These are phyloP conservation scores for Lepidurus packardi DNA, from an alignment of 1,140 invertebrate genomes.

Conservation along the genomic window DNA sequence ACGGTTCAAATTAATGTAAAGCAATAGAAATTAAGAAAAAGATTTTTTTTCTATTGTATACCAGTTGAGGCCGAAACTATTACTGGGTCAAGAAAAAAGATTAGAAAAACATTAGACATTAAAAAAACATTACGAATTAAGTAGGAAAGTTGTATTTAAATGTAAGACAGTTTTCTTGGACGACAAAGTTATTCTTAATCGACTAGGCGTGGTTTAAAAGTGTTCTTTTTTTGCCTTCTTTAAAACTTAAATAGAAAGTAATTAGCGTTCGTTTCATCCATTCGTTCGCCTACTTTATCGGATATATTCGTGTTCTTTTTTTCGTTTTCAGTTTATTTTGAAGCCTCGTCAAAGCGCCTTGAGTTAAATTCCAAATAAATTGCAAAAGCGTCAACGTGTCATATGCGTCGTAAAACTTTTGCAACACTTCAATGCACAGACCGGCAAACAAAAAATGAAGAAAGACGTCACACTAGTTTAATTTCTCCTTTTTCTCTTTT, in stretches of 20 bases:
- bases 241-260: neutral
- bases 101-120: too few species aligned
- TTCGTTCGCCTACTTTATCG: neutral
- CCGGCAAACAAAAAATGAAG: neutral
- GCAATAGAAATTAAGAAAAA: too few species aligned
- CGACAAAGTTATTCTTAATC: neutral
- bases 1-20: too few species aligned
- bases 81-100: too few species aligned
- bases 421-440: neutral
- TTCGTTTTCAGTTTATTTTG: neutral
- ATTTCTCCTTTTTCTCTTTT: neutral
- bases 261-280: neutral
- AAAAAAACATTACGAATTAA: too few species aligned
- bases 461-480: neutral
- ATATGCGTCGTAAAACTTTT: slow-evolving; percentile 1
- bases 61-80: too few species aligned
- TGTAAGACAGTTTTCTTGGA: too few species aligned
- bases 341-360: neutral
- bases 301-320: neutral
- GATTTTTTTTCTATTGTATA: too few species aligned
- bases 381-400: neutral
- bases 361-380: neutral
- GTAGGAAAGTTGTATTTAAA: too few species aligned
- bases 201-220: neutral
- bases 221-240: too few species aligned